Evolutionary conservation across 2,888 invertebrate species (phyloP), one percentile per base, ranked within the genome.

Genomic region (Abscondita cerata): DNA sequence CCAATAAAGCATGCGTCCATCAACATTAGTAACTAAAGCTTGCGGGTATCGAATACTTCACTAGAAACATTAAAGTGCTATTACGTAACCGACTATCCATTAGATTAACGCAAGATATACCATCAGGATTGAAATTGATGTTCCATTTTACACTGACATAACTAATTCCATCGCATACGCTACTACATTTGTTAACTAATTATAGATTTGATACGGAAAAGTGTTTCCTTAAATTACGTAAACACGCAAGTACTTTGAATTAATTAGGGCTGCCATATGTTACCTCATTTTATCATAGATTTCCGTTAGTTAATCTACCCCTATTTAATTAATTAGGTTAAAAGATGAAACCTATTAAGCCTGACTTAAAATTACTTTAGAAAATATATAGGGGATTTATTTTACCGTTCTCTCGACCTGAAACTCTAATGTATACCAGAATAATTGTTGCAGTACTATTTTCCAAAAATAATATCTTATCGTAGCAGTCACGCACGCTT

Each of bases 141-240:
- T 52, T 34, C 25, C 40, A 13, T 25, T 3, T 18, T 20, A 15
- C 16, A 34, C 8, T 36, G 12, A 52, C 44, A 59, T 56, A 59
- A 44, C 44, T 60, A 38, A 54, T 55, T 53, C 41, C 48, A 36
- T 36, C 54, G 33, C 60, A 33, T 51, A 50, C 51, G 41, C 25
- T 33, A 48, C 53, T 52, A 57, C 50, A 50, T 50, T 58, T 34
- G 52, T 41, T 57, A 58, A 54, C 68, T 67, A 70, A 70, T 70
- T 70, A 68, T 57, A 36, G 58, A 66, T 61, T 55, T 66, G 64
- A 67, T 68, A 69, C 65, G 68, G 64, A 69, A 65, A 61, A 69
- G 67, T 66, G 67, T 66, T 68, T 68, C 68, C 68, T 67, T 67
- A 67, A 65, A 58, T 67, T 54, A 52, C 59, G 46, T 55, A 58